These are phyloP conservation scores for Passer domesticus DNA, from an alignment of 2,113 vertebrate species.

Conservation along the genomic window DNA sequence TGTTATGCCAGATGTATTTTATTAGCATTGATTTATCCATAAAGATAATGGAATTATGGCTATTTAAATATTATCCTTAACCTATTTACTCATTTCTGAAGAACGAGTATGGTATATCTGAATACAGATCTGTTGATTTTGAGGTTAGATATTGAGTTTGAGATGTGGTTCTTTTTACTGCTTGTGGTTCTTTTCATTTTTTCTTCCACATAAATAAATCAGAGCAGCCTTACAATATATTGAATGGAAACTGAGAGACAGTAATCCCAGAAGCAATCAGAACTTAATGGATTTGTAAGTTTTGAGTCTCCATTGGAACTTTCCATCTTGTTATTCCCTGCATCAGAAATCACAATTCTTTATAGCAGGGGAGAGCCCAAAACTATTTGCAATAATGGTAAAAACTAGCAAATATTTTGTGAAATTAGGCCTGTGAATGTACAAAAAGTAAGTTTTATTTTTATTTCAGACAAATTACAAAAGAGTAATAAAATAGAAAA, in stretches of 20 bases:
- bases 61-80: conserved; percentile 49
- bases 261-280: not conserved
- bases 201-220: conserved; percentile 20
- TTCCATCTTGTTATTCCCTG: not conserved
- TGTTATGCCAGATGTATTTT: not conserved
- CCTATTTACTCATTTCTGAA: not conserved
- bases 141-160: not conserved
- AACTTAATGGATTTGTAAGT: not conserved
- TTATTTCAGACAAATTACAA: not conserved
- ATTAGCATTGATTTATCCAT: conserved; percentile 42
- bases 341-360: not conserved
- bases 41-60: conserved; percentile 14
- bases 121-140: not conserved
- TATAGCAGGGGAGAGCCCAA: not conserved
- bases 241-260: not conserved
- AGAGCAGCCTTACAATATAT: not conserved
- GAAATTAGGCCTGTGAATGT: not conserved
- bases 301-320: not conserved
- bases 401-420: not conserved
- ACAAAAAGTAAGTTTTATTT: not conserved
- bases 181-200: not conserved
- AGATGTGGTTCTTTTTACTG: not conserved
- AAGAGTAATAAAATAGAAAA: not conserved
- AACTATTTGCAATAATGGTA: not conserved
- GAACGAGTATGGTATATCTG: not conserved